These are phyloP conservation scores for Varanus salvator DNA, from an alignment of 2,113 vertebrate genomes.

Conservation along the genomic window DNA sequence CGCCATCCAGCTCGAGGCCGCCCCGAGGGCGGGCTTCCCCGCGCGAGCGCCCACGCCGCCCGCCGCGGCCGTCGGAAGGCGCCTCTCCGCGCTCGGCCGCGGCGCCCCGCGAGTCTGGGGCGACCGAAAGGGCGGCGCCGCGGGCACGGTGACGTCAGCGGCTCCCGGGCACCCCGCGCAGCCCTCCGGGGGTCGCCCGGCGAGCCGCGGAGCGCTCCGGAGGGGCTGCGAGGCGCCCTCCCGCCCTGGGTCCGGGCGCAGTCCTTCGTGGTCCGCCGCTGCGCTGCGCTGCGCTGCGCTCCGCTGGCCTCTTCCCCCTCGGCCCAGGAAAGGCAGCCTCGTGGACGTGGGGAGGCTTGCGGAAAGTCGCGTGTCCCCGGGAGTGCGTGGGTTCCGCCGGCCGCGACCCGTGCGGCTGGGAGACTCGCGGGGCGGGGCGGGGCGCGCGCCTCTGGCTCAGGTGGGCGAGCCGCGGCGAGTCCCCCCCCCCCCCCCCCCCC, in stretches of 20 bases:
- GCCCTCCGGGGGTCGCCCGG: too few relatives aligned
- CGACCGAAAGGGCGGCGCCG: conserved; percentile 72
- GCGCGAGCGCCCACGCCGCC: too few relatives aligned
- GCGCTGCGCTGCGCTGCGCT: too few relatives aligned
- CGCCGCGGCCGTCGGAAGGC: too few relatives aligned
- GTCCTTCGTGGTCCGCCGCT: not conserved
- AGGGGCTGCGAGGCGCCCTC: not conserved
- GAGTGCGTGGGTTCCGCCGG: not conserved
- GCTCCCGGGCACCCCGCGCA: conserved; percentile 53
- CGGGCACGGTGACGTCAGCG: conserved; percentile 76
- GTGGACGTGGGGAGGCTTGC: not conserved
- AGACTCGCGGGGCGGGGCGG: too few relatives aligned
- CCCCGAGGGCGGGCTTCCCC: not conserved
- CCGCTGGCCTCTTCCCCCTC: too few relatives aligned
- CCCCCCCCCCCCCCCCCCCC: too few relatives aligned
- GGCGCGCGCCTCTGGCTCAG: too few relatives aligned
- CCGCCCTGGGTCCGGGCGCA: too few relatives aligned
- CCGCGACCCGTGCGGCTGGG: too few relatives aligned
- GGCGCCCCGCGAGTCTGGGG: conserved; percentile 63
- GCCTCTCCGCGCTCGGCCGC: conserved; percentile 37
- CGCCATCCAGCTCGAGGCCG: conserved; percentile 16
- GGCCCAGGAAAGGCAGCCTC: not conserved
- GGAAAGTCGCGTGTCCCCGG: not conserved
- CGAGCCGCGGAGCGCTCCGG: not conserved
- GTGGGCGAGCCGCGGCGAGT: too few relatives aligned